A percentile compares a stretch with the other conserved stretches of the same genome.
These are phyloP conservation scores for Macaria liturata DNA, from an alignment of 2,888 invertebrate genomes.

Conservation along the genomic window DNA sequence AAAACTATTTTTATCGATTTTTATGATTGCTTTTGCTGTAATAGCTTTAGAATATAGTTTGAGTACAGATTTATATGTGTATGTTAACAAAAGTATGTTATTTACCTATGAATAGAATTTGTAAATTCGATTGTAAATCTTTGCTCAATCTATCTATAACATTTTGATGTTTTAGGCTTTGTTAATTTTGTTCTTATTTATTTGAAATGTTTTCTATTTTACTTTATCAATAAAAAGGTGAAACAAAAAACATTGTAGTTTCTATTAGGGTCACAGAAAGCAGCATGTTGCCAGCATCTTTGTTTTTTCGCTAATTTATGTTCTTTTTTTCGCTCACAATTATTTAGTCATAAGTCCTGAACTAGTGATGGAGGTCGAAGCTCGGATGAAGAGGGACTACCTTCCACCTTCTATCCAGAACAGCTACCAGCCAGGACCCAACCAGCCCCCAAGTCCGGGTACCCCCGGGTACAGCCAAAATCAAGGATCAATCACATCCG, in stretches of 20 bases:
- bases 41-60: not conserved
- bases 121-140: not conserved
- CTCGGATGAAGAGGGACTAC: slow-evolving; percentile 92
- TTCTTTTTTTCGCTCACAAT: slow-evolving; percentile 23
- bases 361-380: slow-evolving; percentile 94
- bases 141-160: not conserved
- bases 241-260: too few relatives aligned
- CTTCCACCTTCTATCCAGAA: slow-evolving; percentile 88
- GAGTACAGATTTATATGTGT: not conserved
- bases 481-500: slow-evolving; percentile 25
- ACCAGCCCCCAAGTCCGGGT: slow-evolving; percentile 44
- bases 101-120: too few relatives aligned
- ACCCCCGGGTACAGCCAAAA: slow-evolving; percentile 16
- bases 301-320: slow-evolving; percentile 30
- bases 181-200: too few relatives aligned
- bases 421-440: slow-evolving; percentile 29
- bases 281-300: slow-evolving; percentile 44
- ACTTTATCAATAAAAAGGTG: too few relatives aligned
- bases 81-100: too few relatives aligned
- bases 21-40: not conserved
- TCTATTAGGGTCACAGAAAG: too few relatives aligned
- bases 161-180: too few relatives aligned
- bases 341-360: slow-evolving; percentile 93
- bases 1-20: not conserved
- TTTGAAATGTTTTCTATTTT: too few relatives aligned